Evolutionary conservation across 2,113 vertebrate genomes (phyloP).

Genomic region (Plotosus lineatus): DNA sequence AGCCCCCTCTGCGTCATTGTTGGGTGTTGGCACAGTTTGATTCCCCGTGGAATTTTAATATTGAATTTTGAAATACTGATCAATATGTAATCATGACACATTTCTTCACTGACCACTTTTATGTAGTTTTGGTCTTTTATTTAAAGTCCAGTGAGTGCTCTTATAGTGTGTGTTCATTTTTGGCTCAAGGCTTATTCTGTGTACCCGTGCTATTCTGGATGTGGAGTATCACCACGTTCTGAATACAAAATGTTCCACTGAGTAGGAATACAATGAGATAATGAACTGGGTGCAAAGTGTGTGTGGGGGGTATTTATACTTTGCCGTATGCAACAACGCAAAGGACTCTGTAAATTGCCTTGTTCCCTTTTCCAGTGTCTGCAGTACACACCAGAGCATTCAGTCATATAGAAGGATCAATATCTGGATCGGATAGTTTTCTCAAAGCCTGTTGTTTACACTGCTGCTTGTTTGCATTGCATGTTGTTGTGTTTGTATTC

Average conservation of each 20-base stretch:
- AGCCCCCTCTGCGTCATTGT: not conserved
- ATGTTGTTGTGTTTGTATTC: not conserved
- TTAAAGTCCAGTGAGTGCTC: not conserved
- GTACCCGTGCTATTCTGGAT: not conserved
- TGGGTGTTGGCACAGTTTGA: not conserved
- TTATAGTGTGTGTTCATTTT: not conserved
- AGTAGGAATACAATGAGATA: conserved; percentile 2
- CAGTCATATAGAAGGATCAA: not conserved
- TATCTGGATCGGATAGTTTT: not conserved
- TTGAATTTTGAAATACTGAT: not conserved
- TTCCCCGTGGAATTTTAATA: not conserved
- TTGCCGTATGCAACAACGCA: not conserved
- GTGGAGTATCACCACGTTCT: conserved; percentile 1
- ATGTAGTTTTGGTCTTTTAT: not conserved
- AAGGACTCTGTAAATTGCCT: not conserved
- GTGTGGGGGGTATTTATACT: no score
- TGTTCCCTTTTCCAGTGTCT: not conserved
- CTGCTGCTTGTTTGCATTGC: not conserved
- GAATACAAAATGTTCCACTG: conserved; percentile 47
- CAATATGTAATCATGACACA: not conserved
- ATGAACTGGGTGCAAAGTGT: not conserved
- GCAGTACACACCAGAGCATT: not conserved
- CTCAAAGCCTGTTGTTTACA: not conserved
- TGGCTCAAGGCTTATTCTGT: not conserved
- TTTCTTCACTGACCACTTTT: not conserved